These are phyloP conservation scores for Oxytorus armatus DNA, from an alignment of 2,888 invertebrate species.

Conservation along the genomic window DNA sequence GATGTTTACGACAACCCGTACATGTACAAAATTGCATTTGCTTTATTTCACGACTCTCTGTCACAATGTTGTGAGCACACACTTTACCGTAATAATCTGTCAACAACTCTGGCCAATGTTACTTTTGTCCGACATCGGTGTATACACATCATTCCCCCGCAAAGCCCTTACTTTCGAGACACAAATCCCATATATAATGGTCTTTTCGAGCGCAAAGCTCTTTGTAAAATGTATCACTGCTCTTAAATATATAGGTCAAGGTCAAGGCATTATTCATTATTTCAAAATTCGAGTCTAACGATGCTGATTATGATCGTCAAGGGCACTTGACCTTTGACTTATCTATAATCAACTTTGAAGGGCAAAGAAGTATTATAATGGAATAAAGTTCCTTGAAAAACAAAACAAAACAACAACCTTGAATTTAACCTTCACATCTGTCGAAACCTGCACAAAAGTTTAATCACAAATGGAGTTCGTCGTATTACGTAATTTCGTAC, in stretches of 20 bases:
- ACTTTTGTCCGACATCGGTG: not conserved
- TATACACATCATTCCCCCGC: not conserved
- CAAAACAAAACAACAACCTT: not conserved
- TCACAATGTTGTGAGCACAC: not conserved
- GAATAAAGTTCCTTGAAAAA: not conserved
- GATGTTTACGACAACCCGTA: constrained; percentile 22
- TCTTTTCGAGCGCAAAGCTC: not conserved
- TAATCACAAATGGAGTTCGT: not conserved
- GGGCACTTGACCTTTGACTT: not conserved
- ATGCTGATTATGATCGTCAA: not conserved
- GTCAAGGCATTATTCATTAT: not conserved
- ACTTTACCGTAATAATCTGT: constrained; percentile 15
- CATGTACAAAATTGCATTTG: not conserved
- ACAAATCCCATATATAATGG: not conserved
- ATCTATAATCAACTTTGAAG: not conserved
- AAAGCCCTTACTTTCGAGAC: constrained; percentile 16
- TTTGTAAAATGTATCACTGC: constrained; percentile 1
- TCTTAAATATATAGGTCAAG: not conserved
- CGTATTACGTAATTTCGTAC: not conserved
- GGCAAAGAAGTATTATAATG: not conserved
- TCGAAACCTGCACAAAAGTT: no score
- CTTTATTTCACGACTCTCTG: not conserved
- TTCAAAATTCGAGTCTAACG: not conserved
- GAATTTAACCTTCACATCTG: not conserved
- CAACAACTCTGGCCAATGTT: constrained; percentile 11